A percentile compares a stretch with the other conserved stretches of the same genome.
phyloP scores from a whole-genome alignment of 2,888 invertebrate species.

The Ochropleura leucogaster region DNA sequence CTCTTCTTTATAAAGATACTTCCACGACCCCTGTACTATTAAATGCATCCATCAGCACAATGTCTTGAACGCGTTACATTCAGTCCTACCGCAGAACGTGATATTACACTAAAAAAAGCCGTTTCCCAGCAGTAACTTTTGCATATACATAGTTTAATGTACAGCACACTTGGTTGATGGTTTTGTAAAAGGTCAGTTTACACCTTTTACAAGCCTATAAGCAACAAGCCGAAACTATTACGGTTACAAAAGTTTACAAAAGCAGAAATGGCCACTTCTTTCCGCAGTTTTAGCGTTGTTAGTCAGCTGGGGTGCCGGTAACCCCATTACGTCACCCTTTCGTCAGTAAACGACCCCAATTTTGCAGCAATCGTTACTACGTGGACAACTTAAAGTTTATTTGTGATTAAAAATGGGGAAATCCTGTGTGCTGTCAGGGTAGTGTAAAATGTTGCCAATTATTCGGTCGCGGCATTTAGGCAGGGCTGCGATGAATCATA shows the following conservation, averaged over 20 bases:
- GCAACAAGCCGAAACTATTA: not conserved
- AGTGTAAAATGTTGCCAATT: slow-evolving; percentile 14
- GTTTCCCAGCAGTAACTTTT: no score
- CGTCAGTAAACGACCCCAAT: slow-evolving; percentile 30
- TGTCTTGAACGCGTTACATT: no score
- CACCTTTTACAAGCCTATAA: not conserved
- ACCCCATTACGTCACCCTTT: slow-evolving; percentile 41
- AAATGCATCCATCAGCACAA: no score
- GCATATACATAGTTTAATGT: no score
- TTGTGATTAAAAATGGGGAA: slow-evolving; percentile 33
- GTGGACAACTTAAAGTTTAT: slow-evolving; percentile 21
- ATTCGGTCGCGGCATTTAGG: slow-evolving; percentile 23
- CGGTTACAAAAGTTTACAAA: not conserved
- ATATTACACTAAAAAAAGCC: no score
- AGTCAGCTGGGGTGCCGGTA: slow-evolving; percentile 34
- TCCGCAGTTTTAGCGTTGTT: slow-evolving; percentile 4
- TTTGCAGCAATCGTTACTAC: slow-evolving; percentile 34
- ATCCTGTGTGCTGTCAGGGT: slow-evolving; percentile 36
- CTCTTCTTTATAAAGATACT: no score
- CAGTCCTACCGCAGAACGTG: no score
- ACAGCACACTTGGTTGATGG: no score
- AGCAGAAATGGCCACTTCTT: not conserved
- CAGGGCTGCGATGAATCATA: slow-evolving; percentile 41
- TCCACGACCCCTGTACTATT: no score
- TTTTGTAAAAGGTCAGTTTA: no score